Percentiles rank a stretch among this genome's conserved stretches.
These are phyloP conservation scores for Dasysyrphus albostriatus DNA, from an alignment of 2,888 invertebrate genomes.

Conservation along the genomic window DNA sequence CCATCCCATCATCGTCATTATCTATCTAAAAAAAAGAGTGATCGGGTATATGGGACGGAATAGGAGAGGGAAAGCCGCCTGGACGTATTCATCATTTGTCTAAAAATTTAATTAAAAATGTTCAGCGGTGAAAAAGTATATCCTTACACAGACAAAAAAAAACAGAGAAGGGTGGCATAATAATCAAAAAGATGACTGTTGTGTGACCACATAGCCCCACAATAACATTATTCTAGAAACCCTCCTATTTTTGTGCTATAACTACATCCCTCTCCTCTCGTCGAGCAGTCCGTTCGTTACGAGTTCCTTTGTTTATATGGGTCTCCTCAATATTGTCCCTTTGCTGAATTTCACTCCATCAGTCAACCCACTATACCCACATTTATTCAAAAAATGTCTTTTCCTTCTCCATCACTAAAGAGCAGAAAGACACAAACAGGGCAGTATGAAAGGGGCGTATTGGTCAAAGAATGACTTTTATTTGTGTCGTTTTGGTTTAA, in stretches of 20 bases:
- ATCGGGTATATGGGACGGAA: neutral
- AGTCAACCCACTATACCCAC: neutral
- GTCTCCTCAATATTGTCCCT: neutral
- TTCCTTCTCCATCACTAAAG: neutral
- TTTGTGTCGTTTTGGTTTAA: conserved; percentile 23
- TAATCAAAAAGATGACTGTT: conserved; percentile 21
- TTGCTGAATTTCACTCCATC: neutral
- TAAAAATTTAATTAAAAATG: conserved; percentile 32
- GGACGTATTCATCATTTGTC: conserved; percentile 21
- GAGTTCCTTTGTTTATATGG: neutral
- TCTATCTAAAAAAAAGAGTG: neutral
- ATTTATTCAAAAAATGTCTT: conserved; percentile 4
- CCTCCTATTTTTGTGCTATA: conserved; percentile 3
- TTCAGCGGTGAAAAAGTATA: conserved; percentile 17
- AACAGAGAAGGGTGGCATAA: neutral
- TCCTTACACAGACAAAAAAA: neutral
- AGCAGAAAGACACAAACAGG: neutral
- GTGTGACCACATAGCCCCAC: conserved; percentile 11
- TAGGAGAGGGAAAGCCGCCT: neutral
- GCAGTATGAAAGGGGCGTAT: neutral
- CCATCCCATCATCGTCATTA: conserved; percentile 7
- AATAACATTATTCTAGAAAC: conserved; percentile 21
- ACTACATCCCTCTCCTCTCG: neutral
- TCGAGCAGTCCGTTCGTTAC: neutral
- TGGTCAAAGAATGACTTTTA: conserved; percentile 20